Evolutionary conservation across 2,797 vertebrate species (phyloP), one percentile per base, ranked within the genome.

Genomic region (Helostoma temminkii): DNA sequence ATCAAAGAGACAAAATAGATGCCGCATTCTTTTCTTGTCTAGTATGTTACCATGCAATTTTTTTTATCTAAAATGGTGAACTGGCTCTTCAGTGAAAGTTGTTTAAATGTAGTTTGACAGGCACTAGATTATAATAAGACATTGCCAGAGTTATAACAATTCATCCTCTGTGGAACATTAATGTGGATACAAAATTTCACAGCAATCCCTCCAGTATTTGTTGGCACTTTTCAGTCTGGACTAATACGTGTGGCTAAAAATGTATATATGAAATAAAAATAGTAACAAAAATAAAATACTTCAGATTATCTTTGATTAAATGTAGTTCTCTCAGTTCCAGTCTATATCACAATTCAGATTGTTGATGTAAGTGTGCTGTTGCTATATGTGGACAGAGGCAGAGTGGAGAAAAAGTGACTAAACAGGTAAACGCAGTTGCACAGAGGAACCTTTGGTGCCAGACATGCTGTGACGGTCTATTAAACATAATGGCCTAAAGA

Each of bases 401-500:
- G 39, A 56, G 18, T 7, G 43, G 24, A 65, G 34, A 48, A 58
- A 68, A 37, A 52, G 34, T 53, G 34, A 53, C 56, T 26, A 2
- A 42, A 58, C 42, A 69, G 58, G 54, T 75, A 25, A 15, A 14
- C 66, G 67, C 34, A 28, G 2, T 48, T 54, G 39, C 64, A 67
- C 43, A 64, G 39, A 67, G 71, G 53, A 74, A 67, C 71, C 62
- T 32, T 56, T 48, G 16, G 67, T 72, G 56, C 47, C n/a, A 32
- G 42, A 70, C 50, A 24, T 15, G 14, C 43, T 72, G 69, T 48
- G 50, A 64, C 5, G 1, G 16, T 49, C 74, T 53, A 69, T 83
- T 76, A 82, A 71, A 70, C 66, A 43, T 76, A 71, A 76, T 63
- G 61, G 56, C 68, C 74, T 53, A 66, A 78, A 65, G 83, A 79